Evolutionary conservation across 2,888 invertebrate genomes (phyloP).

Genomic region (Erebia epiphron): DNA sequence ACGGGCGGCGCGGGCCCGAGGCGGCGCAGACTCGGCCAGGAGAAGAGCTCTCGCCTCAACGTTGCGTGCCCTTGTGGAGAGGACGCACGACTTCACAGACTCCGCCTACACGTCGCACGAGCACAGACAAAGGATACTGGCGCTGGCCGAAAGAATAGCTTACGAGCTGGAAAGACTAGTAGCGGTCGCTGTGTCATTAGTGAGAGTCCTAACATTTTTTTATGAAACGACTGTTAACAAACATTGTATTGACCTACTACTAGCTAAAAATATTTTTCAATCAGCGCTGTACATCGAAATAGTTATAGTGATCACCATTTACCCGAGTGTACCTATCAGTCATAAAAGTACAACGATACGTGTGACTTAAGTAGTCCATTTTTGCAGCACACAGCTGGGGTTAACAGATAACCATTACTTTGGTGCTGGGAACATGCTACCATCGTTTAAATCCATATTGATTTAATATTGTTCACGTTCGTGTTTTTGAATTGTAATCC

Average conservation of each 20-base stretch:
- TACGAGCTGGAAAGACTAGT: constrained; percentile 96
- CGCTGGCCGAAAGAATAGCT: constrained; percentile 94
- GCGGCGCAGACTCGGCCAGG: constrained; percentile 86
- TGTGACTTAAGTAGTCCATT: no score
- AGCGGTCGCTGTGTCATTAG: constrained; percentile 92
- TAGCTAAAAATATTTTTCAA: background rate
- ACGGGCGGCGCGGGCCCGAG: constrained; percentile 88
- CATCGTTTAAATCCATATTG: no score
- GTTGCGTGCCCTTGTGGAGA: constrained; percentile 95
- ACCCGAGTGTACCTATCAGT: no score
- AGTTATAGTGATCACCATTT: background rate
- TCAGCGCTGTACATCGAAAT: background rate
- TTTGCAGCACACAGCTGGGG: no score
- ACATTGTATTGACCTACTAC: background rate
- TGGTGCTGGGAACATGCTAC: no score
- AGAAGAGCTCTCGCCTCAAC: constrained; percentile 93
- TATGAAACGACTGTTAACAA: background rate
- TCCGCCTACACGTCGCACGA: constrained; percentile 99
- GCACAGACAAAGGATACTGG: constrained; percentile 96
- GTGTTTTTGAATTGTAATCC: no score
- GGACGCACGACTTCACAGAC: constrained; percentile 99
- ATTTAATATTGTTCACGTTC: no score
- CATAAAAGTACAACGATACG: no score
- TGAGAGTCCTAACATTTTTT: constrained; percentile 60
- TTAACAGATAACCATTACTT: no score